Base-by-base conservation (phyloP, 1,140 invertebrate genomes). In the Piezodorus guildinii region DNA sequence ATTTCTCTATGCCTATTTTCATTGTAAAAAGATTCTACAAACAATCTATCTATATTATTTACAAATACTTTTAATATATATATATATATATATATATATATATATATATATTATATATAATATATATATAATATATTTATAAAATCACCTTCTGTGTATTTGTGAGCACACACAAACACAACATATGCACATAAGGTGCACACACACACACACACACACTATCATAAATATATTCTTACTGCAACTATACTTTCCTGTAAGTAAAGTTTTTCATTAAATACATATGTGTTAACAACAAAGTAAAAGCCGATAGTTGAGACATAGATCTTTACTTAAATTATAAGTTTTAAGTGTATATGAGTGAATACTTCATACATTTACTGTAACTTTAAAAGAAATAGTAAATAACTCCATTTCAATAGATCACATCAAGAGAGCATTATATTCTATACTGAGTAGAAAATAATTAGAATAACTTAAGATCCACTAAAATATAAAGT, bases 21-120 rank as follows among this genome's bases (percentile, higher is more conserved):
- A 60, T 60, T 34, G 58, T 60, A 60, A 60, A 58, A 60, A 60
- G 58, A 60, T 60, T 34, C 58, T 60, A 60, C 58, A 60, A 60
- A 60, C 30, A 34, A n/a, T 23, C 23, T 58, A 60, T 60, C 39
- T 60, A 60, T 39, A 60, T 60, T 60, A 60, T 60, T 60, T 60
- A 60, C 39, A 60, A 56, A 56, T 30, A 27, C 10, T n/a, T n/a
- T 16, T 27, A 56, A 56, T 19, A 56, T 21, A 16, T 56, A 23
- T 15, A 56, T 30, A 19, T 23, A 27, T 54, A 14, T 59, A 56
- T 56, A 17, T 59, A 59, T 34, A 59, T 30, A 59, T 59, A 59
- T 56, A 56, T 59, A 27, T 30, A 59, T 59, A n/a, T 59, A 59
- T 59, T n/a, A 59, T 15, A 25, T 19, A 15, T 17, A 56, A 23